phyloP scores from a whole-genome alignment of 2,797 vertebrate species.

The Mormyrops attenuatus region DNA sequence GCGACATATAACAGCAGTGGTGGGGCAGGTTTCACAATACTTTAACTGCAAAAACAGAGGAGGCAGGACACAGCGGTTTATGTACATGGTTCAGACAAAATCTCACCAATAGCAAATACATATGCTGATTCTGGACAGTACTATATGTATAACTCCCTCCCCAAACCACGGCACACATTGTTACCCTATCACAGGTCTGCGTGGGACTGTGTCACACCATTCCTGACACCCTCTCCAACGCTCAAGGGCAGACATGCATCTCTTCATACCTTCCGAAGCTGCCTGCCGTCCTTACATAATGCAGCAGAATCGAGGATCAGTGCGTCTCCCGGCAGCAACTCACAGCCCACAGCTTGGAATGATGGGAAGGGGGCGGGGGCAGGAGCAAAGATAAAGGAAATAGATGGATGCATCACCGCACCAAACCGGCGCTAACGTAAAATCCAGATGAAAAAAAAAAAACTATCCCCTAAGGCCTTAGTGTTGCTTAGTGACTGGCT shows the following conservation, averaged over 20 bases:
- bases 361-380: background rate
- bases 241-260: background rate
- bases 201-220: background rate
- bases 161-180: background rate
- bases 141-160: background rate
- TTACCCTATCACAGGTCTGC: background rate
- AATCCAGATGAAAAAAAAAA: background rate
- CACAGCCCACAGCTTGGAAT: background rate
- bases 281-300: background rate
- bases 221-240: background rate
- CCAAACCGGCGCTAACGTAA: background rate
- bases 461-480: background rate
- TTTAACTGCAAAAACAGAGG: background rate
- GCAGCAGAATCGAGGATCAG: background rate
- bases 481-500: conserved; percentile 13
- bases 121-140: background rate
- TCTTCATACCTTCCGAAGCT: background rate
- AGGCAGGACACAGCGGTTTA: background rate
- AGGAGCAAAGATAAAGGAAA: background rate
- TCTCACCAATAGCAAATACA: background rate
- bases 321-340: background rate
- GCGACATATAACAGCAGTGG: background rate
- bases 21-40: background rate
- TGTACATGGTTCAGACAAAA: background rate
- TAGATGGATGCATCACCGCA: background rate